Conservation (phyloP, 2,113 vertebrate genomes). For the Plotosus lineatus region DNA sequence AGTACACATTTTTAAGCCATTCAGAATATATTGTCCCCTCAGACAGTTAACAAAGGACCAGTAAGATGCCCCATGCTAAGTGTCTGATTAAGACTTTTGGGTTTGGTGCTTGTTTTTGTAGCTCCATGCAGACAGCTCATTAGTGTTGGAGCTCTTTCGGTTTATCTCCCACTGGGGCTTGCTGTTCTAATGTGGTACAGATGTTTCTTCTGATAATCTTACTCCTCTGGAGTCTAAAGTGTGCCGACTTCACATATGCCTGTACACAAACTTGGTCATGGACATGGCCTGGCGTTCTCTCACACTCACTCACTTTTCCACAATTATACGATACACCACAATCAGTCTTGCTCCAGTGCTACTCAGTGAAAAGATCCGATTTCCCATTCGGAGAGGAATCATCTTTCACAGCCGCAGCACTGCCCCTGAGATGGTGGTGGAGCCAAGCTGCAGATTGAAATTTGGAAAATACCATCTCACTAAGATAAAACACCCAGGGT, state of each 20-base stretch:
- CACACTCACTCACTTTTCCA: neutral
- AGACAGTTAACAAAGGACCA: slow-evolving; percentile 23
- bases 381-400: slow-evolving; percentile 64
- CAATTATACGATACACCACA: slow-evolving; percentile 46
- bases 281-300: slow-evolving; percentile 19
- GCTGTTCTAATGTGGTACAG: slow-evolving; percentile 54
- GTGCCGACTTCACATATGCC: slow-evolving; percentile 37
- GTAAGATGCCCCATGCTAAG: slow-evolving; percentile 11
- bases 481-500: slow-evolving; percentile 56
- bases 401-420: slow-evolving; percentile 58
- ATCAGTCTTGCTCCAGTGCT: slow-evolving; percentile 62
- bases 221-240: slow-evolving; percentile 49
- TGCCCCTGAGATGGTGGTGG: slow-evolving; percentile 59
- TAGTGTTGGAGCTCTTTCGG: slow-evolving; percentile 45
- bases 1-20: neutral
- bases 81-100: slow-evolving; percentile 49
- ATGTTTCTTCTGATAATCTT: slow-evolving; percentile 57
- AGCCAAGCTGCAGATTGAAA: slow-evolving; percentile 68
- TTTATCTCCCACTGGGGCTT: slow-evolving; percentile 52
- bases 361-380: slow-evolving; percentile 62
- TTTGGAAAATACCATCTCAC: slow-evolving; percentile 66
- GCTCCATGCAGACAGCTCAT: slow-evolving; percentile 49
- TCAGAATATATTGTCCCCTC: neutral
- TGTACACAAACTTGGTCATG: slow-evolving; percentile 33
- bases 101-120: slow-evolving; percentile 41